Conservation (phyloP, 2,797 vertebrate species). For the Gymnothorax reevesii region DNA sequence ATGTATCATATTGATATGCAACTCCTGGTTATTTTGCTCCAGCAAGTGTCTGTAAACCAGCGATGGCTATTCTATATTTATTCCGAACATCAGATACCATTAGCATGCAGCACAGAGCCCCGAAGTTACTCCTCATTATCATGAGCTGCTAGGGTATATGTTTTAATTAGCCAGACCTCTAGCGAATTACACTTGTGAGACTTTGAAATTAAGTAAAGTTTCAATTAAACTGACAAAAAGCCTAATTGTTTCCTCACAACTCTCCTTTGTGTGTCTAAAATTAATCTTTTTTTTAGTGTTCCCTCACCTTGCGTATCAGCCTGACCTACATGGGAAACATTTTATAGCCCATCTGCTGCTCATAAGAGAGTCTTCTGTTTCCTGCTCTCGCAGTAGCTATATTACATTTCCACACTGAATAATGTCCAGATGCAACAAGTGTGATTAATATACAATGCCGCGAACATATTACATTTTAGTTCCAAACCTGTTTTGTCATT, state of each 20-base stretch:
- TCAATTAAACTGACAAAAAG: slow-evolving; percentile 88
- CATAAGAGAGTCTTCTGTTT: not conserved
- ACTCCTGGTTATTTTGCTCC: not conserved
- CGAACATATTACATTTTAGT: not conserved
- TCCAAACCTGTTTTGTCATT: not conserved
- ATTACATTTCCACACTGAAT: not conserved
- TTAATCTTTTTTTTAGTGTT: slow-evolving; percentile 58
- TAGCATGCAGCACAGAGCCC: slow-evolving; percentile 8
- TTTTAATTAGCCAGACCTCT: slow-evolving; percentile 89
- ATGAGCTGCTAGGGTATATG: slow-evolving; percentile 79
- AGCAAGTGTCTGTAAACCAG: not conserved
- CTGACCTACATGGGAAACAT: slow-evolving; percentile 54
- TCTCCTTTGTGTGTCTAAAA: slow-evolving; percentile 77
- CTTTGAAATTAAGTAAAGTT: slow-evolving; percentile 85
- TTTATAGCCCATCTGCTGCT: slow-evolving; percentile 23
- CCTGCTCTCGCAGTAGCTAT: not conserved
- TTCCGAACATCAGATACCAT: not conserved
- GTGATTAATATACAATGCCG: not conserved
- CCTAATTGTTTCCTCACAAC: slow-evolving; percentile 85
- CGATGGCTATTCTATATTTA: not conserved
- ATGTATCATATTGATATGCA: not conserved
- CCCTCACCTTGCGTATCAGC: slow-evolving; percentile 41
- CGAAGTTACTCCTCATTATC: slow-evolving; percentile 72
- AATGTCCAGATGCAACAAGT: not conserved
- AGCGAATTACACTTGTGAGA: slow-evolving; percentile 79